These are phyloP conservation scores for Elysia crispata DNA, from an alignment of 2,888 invertebrate genomes.

Conservation along the genomic window DNA sequence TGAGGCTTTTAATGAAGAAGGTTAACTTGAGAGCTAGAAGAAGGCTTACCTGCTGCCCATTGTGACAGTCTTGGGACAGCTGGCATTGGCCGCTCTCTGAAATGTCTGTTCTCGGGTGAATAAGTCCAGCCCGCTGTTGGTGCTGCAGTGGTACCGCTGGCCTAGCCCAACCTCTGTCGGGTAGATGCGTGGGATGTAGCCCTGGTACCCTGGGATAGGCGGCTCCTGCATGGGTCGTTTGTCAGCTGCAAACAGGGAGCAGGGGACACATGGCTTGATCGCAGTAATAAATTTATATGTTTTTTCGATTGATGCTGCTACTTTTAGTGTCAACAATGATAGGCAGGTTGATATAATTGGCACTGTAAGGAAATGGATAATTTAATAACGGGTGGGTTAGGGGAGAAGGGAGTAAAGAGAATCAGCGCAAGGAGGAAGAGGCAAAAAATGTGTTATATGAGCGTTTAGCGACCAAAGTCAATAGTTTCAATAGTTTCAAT, in stretches of 20 bases:
- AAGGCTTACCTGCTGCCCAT: conserved; percentile 21
- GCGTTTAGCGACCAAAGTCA: too few relatives aligned
- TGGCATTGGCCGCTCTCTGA: conserved; percentile 24
- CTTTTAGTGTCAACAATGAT: too few relatives aligned
- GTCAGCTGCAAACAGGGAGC: conserved; percentile 62
- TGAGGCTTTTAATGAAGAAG: not conserved
- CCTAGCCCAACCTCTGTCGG: conserved; percentile 76
- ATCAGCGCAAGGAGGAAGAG: too few relatives aligned
- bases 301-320: too few relatives aligned
- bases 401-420: too few relatives aligned
- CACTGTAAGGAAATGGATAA: too few relatives aligned
- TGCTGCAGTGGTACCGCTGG: conserved; percentile 71
- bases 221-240: conserved; percentile 69
- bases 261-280: too few relatives aligned
- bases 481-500: too few relatives aligned
- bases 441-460: too few relatives aligned
- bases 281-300: too few relatives aligned
- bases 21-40: not conserved
- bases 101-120: conserved; percentile 66
- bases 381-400: too few relatives aligned
- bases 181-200: conserved; percentile 75
- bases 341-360: too few relatives aligned
- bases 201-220: conserved; percentile 77
- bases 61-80: conserved; percentile 19
- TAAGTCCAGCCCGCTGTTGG: conserved; percentile 71